A percentile compares a stretch with the other conserved stretches of the same genome.
phyloP scores from a whole-genome alignment of 2,113 vertebrate genomes.

The Gavia stellata region DNA sequence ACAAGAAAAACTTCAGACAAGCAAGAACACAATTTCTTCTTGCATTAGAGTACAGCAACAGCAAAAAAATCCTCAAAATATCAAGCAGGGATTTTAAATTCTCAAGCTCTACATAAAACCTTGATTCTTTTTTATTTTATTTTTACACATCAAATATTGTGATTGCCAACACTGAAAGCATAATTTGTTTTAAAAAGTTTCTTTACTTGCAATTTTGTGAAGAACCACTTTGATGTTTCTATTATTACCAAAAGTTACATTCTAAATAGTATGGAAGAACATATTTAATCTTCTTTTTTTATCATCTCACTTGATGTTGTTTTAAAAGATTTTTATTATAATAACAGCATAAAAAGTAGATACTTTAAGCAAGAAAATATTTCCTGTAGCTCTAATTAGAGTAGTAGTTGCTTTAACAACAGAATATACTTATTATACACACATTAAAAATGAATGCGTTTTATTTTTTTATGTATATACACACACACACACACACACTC shows the following conservation, averaged over 20 bases:
- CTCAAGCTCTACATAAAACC: neutral
- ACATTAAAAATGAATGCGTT: neutral
- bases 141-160: neutral
- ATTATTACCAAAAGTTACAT: neutral
- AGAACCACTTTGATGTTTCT: neutral
- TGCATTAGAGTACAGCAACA: neutral
- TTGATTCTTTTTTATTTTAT: neutral
- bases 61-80: neutral
- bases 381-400: neutral
- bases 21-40: neutral
- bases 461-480: neutral
- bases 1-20: constrained; percentile 27
- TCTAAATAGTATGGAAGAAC: neutral
- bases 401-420: neutral
- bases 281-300: neutral
- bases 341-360: neutral
- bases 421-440: neutral
- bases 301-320: neutral
- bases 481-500: neutral
- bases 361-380: neutral
- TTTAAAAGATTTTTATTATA: neutral
- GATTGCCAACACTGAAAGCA: neutral
- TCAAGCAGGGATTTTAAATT: neutral
- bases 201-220: neutral
- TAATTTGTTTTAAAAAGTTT: neutral